Evolutionary conservation across 2,888 invertebrate species (phyloP), one percentile per base, ranked within the genome.

Genomic region (Pollenia labialis): DNA sequence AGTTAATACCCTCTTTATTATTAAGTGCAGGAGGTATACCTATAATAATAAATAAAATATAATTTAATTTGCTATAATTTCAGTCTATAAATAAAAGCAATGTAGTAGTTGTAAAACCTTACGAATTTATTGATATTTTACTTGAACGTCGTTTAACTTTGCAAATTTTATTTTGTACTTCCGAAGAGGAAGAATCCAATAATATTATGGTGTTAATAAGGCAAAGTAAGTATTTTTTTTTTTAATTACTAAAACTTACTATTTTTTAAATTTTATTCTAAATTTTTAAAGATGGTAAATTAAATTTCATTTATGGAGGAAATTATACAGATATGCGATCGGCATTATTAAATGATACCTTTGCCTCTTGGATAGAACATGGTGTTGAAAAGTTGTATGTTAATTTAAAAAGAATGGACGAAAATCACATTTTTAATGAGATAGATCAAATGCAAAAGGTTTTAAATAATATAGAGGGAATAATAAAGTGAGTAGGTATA

Each of bases 221-320:
- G 46, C 79, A 88, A 72, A 86, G 88, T 87, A 69, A 32, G 50
- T 64, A n/a, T 42, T 46, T 4, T 8, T 8, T 42, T 56, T 72
- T 64, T 16, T 10, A 3, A 1, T 7, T 60, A n/a, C 7, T n/a
- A 10, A 3, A 14, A 58, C 8, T 52, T 52, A 18, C 12, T 23
- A 18, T 10, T 58, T 10, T 23, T 7, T 14, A 52, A 50, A 46
- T 0, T 46, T 11, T 68, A 0, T 64, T 75, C 54, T 69, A 44
- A 11, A 32, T 44, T 32, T 12, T 32, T 52, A 0, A 46, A 89
- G 89, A 85, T 52, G 84, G 85, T 1, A 85, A 86, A 87, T 74
- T 87, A 44, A 88, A 85, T 32, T 88, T 86, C 81, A 77, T 89
- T 8, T 89, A 89, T 72, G 87, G 83, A 32, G 89, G 89, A 23